These are phyloP conservation scores for Chondrilla cf. caribensis DNA, from an alignment of 37 sponge, comb jelly and placozoan genomes.

Conservation along the genomic window DNA sequence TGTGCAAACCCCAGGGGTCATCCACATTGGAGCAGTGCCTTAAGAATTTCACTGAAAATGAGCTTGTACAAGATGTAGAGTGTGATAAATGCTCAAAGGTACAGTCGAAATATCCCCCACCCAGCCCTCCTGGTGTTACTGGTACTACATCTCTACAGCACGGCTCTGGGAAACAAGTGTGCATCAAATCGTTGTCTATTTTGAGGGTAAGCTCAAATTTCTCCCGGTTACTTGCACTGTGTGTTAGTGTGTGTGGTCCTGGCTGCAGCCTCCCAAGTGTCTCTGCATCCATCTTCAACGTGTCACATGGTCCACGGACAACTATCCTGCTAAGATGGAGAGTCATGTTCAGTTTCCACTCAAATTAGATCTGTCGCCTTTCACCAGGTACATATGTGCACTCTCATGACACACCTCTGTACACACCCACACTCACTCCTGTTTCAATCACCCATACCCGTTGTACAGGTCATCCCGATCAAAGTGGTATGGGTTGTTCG, in stretches of 20 bases:
- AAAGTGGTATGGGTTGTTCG: constrained; percentile 43
- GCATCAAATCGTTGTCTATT: no score
- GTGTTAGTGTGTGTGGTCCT: not conserved
- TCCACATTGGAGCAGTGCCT: constrained; percentile 53
- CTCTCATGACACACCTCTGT: not conserved
- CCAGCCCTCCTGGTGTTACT: no score
- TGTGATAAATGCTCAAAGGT: constrained; percentile 60
- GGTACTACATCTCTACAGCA: no score
- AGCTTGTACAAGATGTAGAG: constrained; percentile 50
- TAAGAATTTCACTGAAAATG: constrained; percentile 41
- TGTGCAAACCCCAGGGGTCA: not conserved
- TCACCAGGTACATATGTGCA: not conserved
- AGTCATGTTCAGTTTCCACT: constrained; percentile 60
- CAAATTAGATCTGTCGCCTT: constrained; percentile 51
- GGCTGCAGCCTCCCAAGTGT: constrained; percentile 44
- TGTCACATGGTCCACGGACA: constrained; percentile 41
- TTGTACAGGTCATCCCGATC: not conserved
- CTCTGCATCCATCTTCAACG: constrained; percentile 80
- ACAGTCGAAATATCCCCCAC: no score
- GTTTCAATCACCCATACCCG: not conserved
- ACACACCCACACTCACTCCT: not conserved
- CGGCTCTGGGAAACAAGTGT: no score
- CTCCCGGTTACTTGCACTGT: no score
- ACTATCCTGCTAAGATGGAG: constrained; percentile 39
- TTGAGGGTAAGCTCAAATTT: no score